Evolutionary conservation across 2,113 vertebrate genomes (phyloP).

Genomic region (Glaucidium brasilianum): DNA sequence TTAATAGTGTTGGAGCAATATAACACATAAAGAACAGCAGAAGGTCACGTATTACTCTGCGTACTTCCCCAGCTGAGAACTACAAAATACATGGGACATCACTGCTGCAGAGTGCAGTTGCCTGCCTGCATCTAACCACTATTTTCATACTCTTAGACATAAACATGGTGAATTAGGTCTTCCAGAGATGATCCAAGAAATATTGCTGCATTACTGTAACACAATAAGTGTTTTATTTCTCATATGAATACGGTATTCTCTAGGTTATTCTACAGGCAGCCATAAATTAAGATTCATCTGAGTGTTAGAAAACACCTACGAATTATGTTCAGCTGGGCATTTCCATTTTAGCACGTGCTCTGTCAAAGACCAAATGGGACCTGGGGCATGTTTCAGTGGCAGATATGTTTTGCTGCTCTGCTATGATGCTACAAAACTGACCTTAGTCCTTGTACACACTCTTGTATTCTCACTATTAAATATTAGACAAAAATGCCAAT

Average conservation of each 20-base stretch:
- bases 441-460: not conserved
- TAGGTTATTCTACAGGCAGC: not conserved
- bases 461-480: not conserved
- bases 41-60: not conserved
- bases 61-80: not conserved
- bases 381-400: not conserved
- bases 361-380: not conserved
- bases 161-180: not conserved
- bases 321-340: not conserved
- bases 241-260: not conserved
- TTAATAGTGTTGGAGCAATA: not conserved
- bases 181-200: not conserved
- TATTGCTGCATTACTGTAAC: not conserved
- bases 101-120: not conserved
- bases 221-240: not conserved
- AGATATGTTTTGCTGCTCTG: not conserved
- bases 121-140: not conserved
- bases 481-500: not conserved
- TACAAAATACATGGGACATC: not conserved
- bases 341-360: not conserved
- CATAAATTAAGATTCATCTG: not conserved
- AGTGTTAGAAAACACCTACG: not conserved
- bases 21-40: not conserved
- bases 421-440: not conserved
- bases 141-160: not conserved